These are phyloP conservation scores for Sylvia borin DNA, from an alignment of 2,797 vertebrate genomes.

Conservation along the genomic window DNA sequence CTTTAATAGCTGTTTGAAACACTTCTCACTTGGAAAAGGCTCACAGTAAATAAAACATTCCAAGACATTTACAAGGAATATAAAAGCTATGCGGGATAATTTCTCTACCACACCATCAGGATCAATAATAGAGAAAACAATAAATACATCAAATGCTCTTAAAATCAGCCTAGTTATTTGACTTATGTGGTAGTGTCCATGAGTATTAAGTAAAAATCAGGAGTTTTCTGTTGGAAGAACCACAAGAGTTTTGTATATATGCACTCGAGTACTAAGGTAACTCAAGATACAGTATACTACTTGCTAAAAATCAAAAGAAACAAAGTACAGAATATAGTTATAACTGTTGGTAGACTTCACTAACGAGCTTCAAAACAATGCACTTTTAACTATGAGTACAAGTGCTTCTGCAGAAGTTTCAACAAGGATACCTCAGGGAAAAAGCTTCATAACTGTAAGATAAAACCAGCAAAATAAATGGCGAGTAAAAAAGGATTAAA, in stretches of 20 bases:
- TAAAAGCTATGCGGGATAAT: neutral
- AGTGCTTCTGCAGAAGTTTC: neutral
- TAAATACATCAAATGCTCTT: neutral
- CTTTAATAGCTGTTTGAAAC: neutral
- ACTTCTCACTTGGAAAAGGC: neutral
- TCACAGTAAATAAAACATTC: neutral
- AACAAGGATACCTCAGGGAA: neutral
- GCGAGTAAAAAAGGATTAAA: neutral
- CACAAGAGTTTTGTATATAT: neutral
- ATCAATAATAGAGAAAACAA: neutral
- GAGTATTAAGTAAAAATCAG: neutral
- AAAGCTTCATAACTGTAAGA: neutral
- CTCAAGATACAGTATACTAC: neutral
- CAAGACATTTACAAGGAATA: neutral
- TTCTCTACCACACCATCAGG: neutral
- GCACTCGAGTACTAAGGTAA: neutral
- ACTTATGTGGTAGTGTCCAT: neutral
- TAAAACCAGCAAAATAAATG: neutral
- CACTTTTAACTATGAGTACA: neutral
- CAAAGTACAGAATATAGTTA: neutral
- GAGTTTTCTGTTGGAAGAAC: neutral
- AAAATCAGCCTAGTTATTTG: neutral
- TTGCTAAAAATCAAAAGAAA: neutral
- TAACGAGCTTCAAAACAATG: neutral
- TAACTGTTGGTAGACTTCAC: neutral